Conservation (phyloP, 2,888 invertebrate genomes). For the Pammene fasciana region DNA sequence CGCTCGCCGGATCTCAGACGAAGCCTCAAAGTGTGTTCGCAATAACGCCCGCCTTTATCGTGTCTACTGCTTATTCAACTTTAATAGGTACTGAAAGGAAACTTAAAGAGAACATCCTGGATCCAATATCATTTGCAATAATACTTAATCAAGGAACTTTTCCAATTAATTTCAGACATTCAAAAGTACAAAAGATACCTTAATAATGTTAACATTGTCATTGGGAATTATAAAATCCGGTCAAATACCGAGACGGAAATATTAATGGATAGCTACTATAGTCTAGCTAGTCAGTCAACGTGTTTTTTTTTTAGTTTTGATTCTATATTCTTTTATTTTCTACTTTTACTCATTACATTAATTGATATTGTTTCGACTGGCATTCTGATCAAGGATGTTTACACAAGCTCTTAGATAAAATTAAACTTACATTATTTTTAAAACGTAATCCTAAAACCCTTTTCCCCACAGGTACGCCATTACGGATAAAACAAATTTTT, state of each 20-base stretch:
- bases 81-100: constrained; percentile 8
- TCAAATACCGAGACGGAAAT: no score
- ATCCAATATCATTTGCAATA: background rate
- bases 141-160: background rate
- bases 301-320: no score
- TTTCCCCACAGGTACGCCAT: constrained; percentile 24
- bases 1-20: constrained; percentile 42
- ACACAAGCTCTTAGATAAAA: background rate
- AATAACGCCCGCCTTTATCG: constrained; percentile 38
- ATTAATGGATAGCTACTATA: no score
- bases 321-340: no score
- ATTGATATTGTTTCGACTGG: no score
- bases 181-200: no score
- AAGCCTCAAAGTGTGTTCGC: constrained; percentile 39
- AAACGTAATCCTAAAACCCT: constrained; percentile 21
- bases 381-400: no score
- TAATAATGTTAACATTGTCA: no score
- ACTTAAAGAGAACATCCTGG: constrained; percentile 8
- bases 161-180: background rate
- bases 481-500: constrained; percentile 44
- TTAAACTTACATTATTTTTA: background rate
- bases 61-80: constrained; percentile 34
- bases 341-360: no score
- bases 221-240: no score
- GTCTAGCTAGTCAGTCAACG: no score